Conservation (phyloP, 2,888 invertebrate genomes). For the Steinernema scapterisci region DNA sequence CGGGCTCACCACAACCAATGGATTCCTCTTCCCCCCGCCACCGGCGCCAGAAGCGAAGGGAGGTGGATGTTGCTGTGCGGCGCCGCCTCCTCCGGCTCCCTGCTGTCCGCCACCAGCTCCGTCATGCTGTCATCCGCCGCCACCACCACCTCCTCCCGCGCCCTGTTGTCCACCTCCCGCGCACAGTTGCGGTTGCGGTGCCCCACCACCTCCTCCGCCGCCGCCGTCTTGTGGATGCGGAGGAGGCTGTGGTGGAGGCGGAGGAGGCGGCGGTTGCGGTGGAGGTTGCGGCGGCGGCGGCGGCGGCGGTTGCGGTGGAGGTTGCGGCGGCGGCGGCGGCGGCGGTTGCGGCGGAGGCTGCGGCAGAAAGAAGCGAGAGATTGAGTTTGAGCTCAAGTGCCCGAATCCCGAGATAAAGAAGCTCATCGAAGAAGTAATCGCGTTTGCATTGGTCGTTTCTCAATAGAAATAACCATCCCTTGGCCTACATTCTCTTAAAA, state of each 20-base stretch:
- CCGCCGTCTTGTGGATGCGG: neutral
- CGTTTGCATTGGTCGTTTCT: neutral
- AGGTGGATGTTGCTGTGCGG: neutral
- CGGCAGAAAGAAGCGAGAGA: neutral
- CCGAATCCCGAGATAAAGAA: neutral
- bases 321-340: neutral
- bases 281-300: neutral
- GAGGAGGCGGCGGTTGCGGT: slow-evolving; percentile 1
- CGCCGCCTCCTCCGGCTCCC: neutral
- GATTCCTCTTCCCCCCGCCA: slow-evolving; percentile 11
- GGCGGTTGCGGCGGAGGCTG: slow-evolving; percentile 4
- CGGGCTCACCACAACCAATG: neutral
- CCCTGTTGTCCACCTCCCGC: neutral
- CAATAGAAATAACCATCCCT: neutral
- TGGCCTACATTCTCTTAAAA: neutral
- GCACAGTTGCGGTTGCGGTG: neutral
- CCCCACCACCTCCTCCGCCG: neutral
- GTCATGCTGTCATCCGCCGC: neutral
- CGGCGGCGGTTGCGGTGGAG: slow-evolving; percentile 1
- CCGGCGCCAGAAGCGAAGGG: neutral
- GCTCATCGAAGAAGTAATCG: neutral
- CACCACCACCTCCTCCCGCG: neutral
- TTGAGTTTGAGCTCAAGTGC: neutral
- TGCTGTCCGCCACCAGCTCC: neutral
- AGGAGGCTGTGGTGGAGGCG: neutral